Percentiles rank a stretch among this genome's conserved stretches.
These are phyloP conservation scores for Macrosoma leucophasiata DNA, from an alignment of 2,888 invertebrate genomes.

Conservation along the genomic window DNA sequence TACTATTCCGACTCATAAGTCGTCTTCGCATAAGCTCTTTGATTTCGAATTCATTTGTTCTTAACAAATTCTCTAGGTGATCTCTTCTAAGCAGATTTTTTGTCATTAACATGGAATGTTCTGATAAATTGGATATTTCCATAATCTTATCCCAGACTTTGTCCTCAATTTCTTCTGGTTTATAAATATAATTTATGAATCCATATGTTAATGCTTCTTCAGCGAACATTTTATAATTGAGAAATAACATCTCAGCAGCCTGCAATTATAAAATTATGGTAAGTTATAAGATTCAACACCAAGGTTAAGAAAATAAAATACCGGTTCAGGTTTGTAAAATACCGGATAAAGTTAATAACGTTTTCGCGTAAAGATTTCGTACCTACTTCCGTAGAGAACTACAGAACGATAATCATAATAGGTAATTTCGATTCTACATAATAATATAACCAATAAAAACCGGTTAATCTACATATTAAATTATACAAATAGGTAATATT, in stretches of 20 bases:
- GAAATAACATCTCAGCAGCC: conserved; percentile 78
- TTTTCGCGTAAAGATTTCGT: too few species aligned
- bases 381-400: too few species aligned
- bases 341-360: too few species aligned
- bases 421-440: too few species aligned
- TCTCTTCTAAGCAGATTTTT: conserved; percentile 81
- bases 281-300: too few species aligned
- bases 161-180: conserved; percentile 75
- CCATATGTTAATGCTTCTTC: conserved; percentile 85
- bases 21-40: too few species aligned
- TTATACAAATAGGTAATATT: background rate
- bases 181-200: conserved; percentile 87
- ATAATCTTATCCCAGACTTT: conserved; percentile 76
- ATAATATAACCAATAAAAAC: background rate
- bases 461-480: background rate
- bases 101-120: conserved; percentile 76
- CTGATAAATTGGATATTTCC: conserved; percentile 71
- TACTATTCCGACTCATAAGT: too few species aligned
- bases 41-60: conserved; percentile 82
- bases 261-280: conserved; percentile 35
- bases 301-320: too few species aligned
- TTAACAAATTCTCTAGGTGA: conserved; percentile 77
- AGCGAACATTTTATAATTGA: conserved; percentile 86
- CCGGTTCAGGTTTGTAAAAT: too few species aligned
- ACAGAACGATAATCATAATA: too few species aligned